phyloP scores from a whole-genome alignment of 2,797 vertebrate species.

The Crocidura indochinensis region DNA sequence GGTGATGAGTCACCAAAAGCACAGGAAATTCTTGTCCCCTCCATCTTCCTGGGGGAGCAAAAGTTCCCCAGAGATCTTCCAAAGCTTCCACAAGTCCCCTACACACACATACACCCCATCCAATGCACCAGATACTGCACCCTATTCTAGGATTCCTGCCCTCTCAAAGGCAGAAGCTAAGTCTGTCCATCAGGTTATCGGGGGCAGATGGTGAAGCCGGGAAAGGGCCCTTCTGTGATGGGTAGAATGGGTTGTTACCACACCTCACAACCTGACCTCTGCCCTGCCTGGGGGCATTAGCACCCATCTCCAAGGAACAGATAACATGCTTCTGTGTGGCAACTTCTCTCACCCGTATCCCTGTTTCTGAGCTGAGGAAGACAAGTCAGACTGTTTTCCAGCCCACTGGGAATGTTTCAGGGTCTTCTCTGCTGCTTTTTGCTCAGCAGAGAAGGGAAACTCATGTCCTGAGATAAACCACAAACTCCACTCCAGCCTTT shows the following conservation, averaged over 20 bases:
- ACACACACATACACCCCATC: neutral
- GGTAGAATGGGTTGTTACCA: neutral
- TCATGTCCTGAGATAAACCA: neutral
- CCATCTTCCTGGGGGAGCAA: constrained; percentile 46
- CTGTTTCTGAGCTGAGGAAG: neutral
- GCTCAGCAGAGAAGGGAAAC: neutral
- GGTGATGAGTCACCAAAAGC: constrained; percentile 53
- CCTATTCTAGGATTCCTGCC: neutral
- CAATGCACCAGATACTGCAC: rapidly evolving
- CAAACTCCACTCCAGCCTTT: neutral
- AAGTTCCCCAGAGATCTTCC: neutral
- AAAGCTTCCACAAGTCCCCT: neutral
- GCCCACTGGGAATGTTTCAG: neutral
- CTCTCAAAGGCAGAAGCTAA: neutral
- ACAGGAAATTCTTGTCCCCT: neutral
- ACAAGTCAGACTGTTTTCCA: neutral
- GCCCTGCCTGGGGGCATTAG: neutral
- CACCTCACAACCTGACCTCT: neutral
- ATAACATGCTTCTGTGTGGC: neutral
- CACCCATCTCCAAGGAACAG: neutral
- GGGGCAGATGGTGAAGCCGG: neutral
- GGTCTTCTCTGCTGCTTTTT: neutral
- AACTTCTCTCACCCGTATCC: constrained; percentile 13
- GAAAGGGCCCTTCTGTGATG: neutral
- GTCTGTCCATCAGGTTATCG: constrained; percentile 24